These are phyloP conservation scores for Porphyrio hochstetteri DNA, from an alignment of 2,113 vertebrate species.

Conservation along the genomic window DNA sequence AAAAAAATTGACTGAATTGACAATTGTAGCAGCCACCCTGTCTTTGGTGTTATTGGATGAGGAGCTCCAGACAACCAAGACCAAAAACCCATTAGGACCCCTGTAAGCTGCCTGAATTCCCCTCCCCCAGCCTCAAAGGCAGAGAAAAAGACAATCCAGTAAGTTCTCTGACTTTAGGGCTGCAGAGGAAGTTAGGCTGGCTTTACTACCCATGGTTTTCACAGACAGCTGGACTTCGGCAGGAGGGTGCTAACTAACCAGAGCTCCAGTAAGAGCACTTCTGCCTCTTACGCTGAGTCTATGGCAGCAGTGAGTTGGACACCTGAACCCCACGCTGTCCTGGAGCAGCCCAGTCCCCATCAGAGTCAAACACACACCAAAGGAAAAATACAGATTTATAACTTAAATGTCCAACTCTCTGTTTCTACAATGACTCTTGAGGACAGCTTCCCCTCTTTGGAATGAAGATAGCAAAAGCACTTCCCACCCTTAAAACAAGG, in stretches of 20 bases:
- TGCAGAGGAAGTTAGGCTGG: not conserved
- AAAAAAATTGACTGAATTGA: not conserved
- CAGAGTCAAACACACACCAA: not conserved
- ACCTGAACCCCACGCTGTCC: fast-evolving
- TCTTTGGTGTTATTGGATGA: not conserved
- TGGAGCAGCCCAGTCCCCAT: not conserved
- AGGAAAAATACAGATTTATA: not conserved
- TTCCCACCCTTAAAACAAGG: not conserved
- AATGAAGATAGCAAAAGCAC: not conserved
- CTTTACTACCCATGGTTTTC: not conserved
- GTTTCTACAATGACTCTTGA: not conserved
- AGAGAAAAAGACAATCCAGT: not conserved
- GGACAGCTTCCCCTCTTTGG: not conserved
- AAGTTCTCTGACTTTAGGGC: not conserved
- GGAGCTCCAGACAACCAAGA: not conserved
- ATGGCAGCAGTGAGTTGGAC: not conserved
- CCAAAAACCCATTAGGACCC: not conserved
- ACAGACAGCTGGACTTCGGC: not conserved
- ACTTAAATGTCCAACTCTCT: not conserved
- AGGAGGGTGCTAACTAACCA: not conserved
- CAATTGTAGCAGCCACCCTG: not conserved
- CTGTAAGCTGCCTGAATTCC: not conserved
- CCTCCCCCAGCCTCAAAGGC: not conserved
- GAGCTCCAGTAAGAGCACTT: not conserved
- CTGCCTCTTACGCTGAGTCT: not conserved